phyloP scores from a whole-genome alignment of 2,888 invertebrate genomes.

The Morpho achilles region DNA sequence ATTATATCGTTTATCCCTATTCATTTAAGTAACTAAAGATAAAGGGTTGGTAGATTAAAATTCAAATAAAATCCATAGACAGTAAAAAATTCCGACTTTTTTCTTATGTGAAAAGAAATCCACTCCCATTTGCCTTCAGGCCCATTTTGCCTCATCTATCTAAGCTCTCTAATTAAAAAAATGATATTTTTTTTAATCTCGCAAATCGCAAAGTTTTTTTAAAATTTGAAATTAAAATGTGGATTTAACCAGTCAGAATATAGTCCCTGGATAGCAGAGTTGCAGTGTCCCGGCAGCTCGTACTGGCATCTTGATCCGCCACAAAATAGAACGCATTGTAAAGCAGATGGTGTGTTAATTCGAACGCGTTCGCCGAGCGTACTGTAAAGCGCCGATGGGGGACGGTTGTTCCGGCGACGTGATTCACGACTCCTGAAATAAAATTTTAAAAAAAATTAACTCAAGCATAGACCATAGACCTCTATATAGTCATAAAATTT shows the following conservation, averaged over 20 bases:
- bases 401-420: constrained; percentile 60
- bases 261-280: constrained; percentile 86
- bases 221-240: neutral
- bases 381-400: constrained; percentile 64
- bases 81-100: neutral
- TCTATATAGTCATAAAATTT: too few relatives aligned
- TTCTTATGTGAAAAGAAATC: too few relatives aligned
- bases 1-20: too few relatives aligned
- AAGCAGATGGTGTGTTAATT: constrained; percentile 82
- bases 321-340: constrained; percentile 91
- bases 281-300: constrained; percentile 82
- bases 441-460: neutral
- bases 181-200: too few relatives aligned
- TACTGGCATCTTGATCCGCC: constrained; percentile 91
- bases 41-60: too few relatives aligned
- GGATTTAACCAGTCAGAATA: constrained; percentile 82
- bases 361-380: constrained; percentile 75
- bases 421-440: constrained; percentile 57
- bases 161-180: too few relatives aligned
- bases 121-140: too few relatives aligned
- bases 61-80: too few relatives aligned
- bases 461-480: too few relatives aligned
- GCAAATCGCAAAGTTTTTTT: too few relatives aligned
- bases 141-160: too few relatives aligned
- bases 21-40: too few relatives aligned